Base-by-base conservation (phyloP, 1,140 invertebrate genomes). In the Drosophila kanapiae region DNA sequence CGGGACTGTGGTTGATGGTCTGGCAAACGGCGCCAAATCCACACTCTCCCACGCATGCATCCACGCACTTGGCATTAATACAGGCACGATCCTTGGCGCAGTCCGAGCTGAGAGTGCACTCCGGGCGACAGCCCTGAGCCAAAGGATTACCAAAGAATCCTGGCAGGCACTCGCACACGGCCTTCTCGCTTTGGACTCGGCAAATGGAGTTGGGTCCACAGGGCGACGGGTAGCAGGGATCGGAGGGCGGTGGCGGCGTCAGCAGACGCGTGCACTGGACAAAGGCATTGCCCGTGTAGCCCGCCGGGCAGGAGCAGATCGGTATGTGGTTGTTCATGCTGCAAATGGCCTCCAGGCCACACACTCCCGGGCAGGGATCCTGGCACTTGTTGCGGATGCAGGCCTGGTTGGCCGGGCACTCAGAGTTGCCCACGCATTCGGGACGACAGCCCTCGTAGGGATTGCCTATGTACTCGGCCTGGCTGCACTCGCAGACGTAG, bases 81-180 rank as follows among this genome's bases (percentile, higher is more conserved):
- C 96, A 97, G n/a, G 96, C 96, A 31, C 94, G 94, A 43, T 95
- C 95, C 87, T 95, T 96, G 11, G 95, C 94, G 91, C 97, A 98
- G 79, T 98, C 97, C 0, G 95, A 96, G 83, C 96, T 97, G 1
- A 96, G 94, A 1, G 97, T 93, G 93, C 97, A 97, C 91, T 97
- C 97, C 0, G 96, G 96, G 74, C 95, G 93, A 92, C 97, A 97
- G 38, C 94, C 92, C 33, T 94, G 94, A 59, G 95, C 94, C 79
- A 96, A 96, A 1, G 97, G 97, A 93, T 97, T 97, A 35, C 97
- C 97, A 78, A 96, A 95, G 83, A 96, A 97, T 35, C 96, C 95
- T 9, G 95, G 94, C 43, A 96, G 77, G 87, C 97, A 97, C 65
- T 95, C 94, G 78, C 96, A 97, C 7, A 95, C 93, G 0, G 95